Evolutionary conservation across 2,888 invertebrate genomes (phyloP).

Genomic region (Rhamphomyia laevipes): DNA sequence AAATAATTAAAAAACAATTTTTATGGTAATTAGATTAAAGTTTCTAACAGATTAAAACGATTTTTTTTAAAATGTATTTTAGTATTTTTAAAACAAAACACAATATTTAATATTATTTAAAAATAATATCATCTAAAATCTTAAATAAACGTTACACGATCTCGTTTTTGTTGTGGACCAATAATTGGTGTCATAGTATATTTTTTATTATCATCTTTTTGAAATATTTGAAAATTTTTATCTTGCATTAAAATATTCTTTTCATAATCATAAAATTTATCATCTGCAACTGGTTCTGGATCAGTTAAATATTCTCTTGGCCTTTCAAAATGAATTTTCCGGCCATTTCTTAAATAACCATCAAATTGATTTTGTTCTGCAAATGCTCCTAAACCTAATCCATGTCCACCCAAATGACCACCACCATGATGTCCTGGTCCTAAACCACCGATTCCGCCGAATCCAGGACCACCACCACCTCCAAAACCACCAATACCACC

Average conservation of each 20-base stretch:
- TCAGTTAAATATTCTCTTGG: conserved; percentile 18
- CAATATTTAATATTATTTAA: no score
- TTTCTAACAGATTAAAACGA: no score
- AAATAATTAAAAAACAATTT: no score
- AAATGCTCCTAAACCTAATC: conserved; percentile 10
- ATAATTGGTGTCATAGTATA: no score
- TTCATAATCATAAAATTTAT: conserved; percentile 35
- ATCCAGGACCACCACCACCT: conserved; percentile 10
- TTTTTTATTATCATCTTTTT: conserved; percentile 9
- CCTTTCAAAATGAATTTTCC: conserved; percentile 28
- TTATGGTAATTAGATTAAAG: no score
- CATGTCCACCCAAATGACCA: conserved; percentile 14
- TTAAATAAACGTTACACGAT: neutral
- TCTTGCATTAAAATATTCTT: conserved; percentile 22
- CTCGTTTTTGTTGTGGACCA: neutral
- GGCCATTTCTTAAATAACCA: conserved; percentile 15
- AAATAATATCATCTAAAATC: no score
- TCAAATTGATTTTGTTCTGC: no score
- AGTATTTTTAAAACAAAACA: no score
- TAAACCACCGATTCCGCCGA: conserved; percentile 11
- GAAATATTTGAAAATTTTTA: conserved; percentile 18
- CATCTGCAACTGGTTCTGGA: conserved; percentile 15
- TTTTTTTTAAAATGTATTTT: no score
- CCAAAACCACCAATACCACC: conserved; percentile 10
- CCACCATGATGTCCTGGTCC: conserved; percentile 4